These are phyloP conservation scores for Porites rus DNA, from an alignment of 92 coral and sea anemone species.

Conservation along the genomic window DNA sequence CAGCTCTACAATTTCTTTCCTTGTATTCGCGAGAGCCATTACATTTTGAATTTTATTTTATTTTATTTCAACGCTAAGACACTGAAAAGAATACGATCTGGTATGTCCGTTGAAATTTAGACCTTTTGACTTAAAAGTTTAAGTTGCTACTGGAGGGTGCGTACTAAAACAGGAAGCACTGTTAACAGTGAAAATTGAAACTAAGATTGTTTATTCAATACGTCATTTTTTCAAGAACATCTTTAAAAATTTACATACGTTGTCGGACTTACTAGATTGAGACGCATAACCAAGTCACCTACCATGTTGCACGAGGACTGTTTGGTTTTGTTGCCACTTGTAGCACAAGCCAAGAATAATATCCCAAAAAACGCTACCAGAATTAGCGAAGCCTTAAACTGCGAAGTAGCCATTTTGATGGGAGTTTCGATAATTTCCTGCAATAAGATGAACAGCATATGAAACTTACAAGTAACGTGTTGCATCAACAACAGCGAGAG, in stretches of 20 bases:
- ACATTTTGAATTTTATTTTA: too few species aligned
- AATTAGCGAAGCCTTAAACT: background rate
- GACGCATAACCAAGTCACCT: background rate
- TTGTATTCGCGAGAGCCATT: too few species aligned
- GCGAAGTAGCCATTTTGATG: background rate
- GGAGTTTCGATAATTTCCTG: background rate
- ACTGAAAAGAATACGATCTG: too few species aligned
- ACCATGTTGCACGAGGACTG: conserved; percentile 7
- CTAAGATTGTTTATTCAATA: background rate
- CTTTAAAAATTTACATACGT: background rate
- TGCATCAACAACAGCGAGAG: too few species aligned
- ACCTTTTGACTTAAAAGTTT: too few species aligned
- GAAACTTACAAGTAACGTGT: too few species aligned
- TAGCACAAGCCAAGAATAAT: background rate
- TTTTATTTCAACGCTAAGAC: too few species aligned
- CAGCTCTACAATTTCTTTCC: too few species aligned
- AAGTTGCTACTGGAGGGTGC: too few species aligned
- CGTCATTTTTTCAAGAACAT: background rate
- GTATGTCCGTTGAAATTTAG: too few species aligned
- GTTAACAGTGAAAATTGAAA: too few species aligned
- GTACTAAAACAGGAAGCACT: background rate
- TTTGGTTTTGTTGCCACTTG: background rate
- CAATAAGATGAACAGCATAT: too few species aligned
- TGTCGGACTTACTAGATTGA: background rate
- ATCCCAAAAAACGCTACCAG: background rate